Base-by-base conservation (phyloP, 2,888 invertebrate species). In the Ametastegia equiseti region DNA sequence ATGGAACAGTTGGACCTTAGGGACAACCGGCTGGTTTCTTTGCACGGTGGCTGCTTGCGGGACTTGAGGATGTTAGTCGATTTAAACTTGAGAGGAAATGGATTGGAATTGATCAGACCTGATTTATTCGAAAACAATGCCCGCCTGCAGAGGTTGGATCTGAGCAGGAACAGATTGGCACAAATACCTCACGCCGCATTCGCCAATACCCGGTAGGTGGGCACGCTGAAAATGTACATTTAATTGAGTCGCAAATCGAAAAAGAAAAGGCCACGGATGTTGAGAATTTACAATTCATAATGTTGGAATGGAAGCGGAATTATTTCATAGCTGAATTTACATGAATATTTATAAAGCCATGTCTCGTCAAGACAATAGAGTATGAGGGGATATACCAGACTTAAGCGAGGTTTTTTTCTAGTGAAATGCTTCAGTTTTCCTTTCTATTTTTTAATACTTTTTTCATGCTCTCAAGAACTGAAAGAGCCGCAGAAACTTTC, bases 61-160 rank as follows among this genome's bases (percentile, higher is more conserved):
- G 94, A 95, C 36, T 92, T 96, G 39, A 91, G 93, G 9, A 93
- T 94, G 82, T 89, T 97, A 3, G 94, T 95, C 85, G 95, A 95
- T 88, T 92, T 97, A 0, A 96, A 96, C 88, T 90, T 97, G 78
- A 94, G 95, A 73, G 96, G 96, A 73, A 97, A 97, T 88, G 94
- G 95, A 78, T 92, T 97, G 82, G 95, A 96, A 85, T 92, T 94
- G 71, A 93, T 97, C 60, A 94, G 95, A 82, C 94, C 95, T 19
- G 94, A 95, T 86, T 91, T 95, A 15, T 94, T 97, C 81, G 93
- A 94, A 84, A 95, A 95, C 73, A 95, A 95, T 84, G 90, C 92
- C 11, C 93, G 93, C 54, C 90, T 97, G 77, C 94, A 94, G 82
- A 93, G 93, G 77, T 88, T 97, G 54, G 96, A 97, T 90, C 92